Conservation (phyloP, 2,888 invertebrate species). For the Eilema sororculum region DNA sequence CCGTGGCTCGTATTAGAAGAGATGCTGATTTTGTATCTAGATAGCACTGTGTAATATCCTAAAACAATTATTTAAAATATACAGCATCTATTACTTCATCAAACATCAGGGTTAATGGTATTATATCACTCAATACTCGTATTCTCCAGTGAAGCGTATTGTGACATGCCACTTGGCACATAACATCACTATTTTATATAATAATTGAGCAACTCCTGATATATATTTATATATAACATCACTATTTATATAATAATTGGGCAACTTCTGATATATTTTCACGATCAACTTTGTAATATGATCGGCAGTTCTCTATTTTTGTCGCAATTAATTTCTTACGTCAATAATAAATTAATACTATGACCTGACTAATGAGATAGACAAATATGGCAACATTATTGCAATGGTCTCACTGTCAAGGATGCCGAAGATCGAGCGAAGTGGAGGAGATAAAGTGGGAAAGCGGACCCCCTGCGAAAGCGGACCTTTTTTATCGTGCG, state of each 20-base stretch:
- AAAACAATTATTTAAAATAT: no score
- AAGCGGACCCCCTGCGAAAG: no score
- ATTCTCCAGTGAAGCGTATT: neutral
- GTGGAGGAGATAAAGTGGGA: no score
- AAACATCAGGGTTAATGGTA: conserved; percentile 13
- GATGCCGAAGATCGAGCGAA: no score
- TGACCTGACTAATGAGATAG: neutral
- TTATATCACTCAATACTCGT: conserved; percentile 17
- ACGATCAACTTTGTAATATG: neutral
- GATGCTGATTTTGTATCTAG: no score
- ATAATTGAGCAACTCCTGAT: conserved; percentile 7
- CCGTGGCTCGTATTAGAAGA: no score
- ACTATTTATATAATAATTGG: conserved; percentile 12
- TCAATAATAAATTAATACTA: neutral
- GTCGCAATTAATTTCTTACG: neutral
- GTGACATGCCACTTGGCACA: conserved; percentile 1
- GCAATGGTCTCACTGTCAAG: neutral
- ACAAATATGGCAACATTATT: neutral
- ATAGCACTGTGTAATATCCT: neutral
- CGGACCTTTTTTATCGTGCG: no score
- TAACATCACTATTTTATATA: conserved; percentile 4
- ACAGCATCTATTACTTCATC: conserved; percentile 1
- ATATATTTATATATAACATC: neutral
- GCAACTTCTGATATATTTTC: conserved; percentile 9
- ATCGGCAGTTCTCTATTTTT: conserved; percentile 6